Evolutionary conservation across 2,888 invertebrate species (phyloP), one percentile per base, ranked within the genome.

Genomic region (Thalpophila matura): DNA sequence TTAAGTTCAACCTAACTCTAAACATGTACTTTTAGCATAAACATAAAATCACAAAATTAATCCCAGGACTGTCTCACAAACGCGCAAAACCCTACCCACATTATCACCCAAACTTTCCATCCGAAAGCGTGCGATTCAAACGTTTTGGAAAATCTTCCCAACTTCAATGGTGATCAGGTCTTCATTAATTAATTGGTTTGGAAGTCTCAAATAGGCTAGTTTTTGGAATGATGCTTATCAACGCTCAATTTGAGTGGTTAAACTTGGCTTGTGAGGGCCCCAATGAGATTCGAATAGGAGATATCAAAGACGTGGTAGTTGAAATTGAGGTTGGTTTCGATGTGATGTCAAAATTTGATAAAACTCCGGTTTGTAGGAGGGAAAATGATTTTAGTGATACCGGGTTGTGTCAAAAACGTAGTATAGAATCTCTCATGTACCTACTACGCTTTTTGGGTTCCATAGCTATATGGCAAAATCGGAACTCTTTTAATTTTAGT

Each of bases 151-250:
- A 77, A 79, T 55, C 72, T 62, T 27, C 71, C 29, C 22, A 58
- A 75, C 55, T 75, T 62, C 16, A 65, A 68, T 59, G 62, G 57
- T 57, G 45, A 80, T 80, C 38, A 56, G 49, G 46, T 22, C 22
- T 43, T 58, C 66, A 73, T 80, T 78, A 78, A 80, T 78, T 78
- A 77, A 78, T 80, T 80, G 77, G 51, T 26, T 40, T 35, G 10
- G 59, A 72, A 38, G 58, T 72, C 27, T 26, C 22, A 20, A 75
- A 59, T 53, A 49, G 62, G 56, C 76, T 75, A 71, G 70, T 75
- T 71, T 71, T 75, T 61, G 76, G 49, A 10, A 56, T 37, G 62
- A 56, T 75, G 62, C 76, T 71, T 71, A 71, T 75, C 70, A 74
- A 47, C 55, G 70, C 71, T 71, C 70, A 75, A 71, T 75, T 77